These are phyloP conservation scores for Intellagama lesueurii DNA, from an alignment of 2,797 vertebrate genomes.

Conservation along the genomic window DNA sequence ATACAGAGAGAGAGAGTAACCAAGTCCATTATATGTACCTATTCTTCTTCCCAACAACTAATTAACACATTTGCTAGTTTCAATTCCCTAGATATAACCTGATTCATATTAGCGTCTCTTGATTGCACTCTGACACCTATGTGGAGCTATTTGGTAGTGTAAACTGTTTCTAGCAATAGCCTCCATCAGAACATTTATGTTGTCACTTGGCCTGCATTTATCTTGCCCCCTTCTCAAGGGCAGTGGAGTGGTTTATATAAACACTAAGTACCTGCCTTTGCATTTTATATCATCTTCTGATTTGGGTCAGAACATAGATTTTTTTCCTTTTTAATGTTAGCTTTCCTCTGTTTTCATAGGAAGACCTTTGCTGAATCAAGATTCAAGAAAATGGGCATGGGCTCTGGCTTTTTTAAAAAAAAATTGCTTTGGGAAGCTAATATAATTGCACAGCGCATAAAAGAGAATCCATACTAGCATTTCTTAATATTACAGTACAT, in stretches of 20 bases:
- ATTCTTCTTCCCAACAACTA: background rate
- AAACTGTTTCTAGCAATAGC: background rate
- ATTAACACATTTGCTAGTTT: background rate
- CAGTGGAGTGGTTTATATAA: background rate
- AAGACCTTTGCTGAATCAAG: background rate
- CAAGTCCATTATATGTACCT: background rate
- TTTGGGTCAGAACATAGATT: background rate
- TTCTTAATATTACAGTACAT: constrained; percentile 33
- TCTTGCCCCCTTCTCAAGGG: background rate
- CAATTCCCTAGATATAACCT: too few relatives aligned
- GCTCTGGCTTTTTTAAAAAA: background rate
- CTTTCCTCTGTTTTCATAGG: background rate
- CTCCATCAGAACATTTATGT: background rate
- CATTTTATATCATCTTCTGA: background rate
- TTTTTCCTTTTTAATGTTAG: background rate
- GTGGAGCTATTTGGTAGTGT: background rate
- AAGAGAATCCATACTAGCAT: constrained; percentile 27
- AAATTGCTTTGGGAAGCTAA: background rate
- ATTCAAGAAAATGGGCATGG: background rate
- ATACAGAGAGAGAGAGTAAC: too few relatives aligned
- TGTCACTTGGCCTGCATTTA: background rate
- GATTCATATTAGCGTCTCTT: background rate
- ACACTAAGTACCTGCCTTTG: background rate
- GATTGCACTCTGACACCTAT: background rate
- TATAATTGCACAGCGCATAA: background rate